Base-by-base conservation (phyloP, 2,888 invertebrate genomes). In the Perizoma affinitatum region DNA sequence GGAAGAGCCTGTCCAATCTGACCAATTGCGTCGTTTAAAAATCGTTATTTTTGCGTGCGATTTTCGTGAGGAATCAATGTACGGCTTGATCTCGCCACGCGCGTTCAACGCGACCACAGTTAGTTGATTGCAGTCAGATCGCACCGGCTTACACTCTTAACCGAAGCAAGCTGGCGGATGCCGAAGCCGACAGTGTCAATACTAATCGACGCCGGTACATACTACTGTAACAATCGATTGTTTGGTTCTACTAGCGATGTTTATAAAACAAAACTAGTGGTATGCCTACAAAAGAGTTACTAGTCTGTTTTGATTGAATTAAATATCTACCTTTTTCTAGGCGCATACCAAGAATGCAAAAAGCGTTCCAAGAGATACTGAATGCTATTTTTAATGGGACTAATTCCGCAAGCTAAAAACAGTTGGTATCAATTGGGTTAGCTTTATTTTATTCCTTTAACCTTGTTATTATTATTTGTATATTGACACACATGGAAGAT, bases 81-180 rank as follows among this genome's bases (percentile, higher is more conserved):
- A 36, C 44, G 44, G 35, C 52, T 57, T 33, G 4, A 34, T 43
- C 10, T 47, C 58, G 43, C 45, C 59, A 74, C 79, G 84, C 85
- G 86, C 88, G 87, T 84, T 83, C 82, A 83, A 71, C 78, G 75
- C 84, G 84, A 79, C 78, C 76, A 82, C 85, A 66, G 79, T 78
- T 76, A 75, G 82, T 77, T 82, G 87, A 89, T 90, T 90, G 90
- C 83, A 79, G 79, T 82, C 77, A 74, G 80, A 80, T 83, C 73
- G 77, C 73, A 79, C 81, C 75, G 80, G 80, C 84, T 84, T 71
- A 76, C 79, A 79, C 79, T 88, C 86, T 86, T 87, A 87, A 87
- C 85, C 79, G 79, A 81, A 86, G 81, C 80, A 80, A 71, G 72
- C 72, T 77, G 71, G 76, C 83, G 86, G 87, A 87, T 87, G 82